These are phyloP conservation scores for Periparus ater DNA, from an alignment of 2,797 vertebrate species.

Conservation along the genomic window DNA sequence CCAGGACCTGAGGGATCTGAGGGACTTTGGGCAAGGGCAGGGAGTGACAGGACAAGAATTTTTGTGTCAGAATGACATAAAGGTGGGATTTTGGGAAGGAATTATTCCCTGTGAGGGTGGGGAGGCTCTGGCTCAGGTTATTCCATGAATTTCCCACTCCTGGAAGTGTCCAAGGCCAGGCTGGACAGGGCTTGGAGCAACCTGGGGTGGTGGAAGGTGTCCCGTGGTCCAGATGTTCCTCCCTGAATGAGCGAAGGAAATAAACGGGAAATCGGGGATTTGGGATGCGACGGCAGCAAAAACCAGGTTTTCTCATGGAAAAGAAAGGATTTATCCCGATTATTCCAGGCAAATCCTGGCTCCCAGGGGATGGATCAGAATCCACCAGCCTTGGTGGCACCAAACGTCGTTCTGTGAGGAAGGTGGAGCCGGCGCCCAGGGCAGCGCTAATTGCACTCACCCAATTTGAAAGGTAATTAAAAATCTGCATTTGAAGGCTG, in stretches of 20 bases:
- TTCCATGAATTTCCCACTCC: neutral
- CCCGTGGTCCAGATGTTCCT: neutral
- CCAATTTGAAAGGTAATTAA: neutral
- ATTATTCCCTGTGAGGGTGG: neutral
- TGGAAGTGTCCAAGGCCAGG: neutral
- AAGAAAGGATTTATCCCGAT: neutral
- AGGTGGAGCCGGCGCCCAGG: neutral
- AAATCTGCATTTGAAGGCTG: neutral
- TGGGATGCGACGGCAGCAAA: neutral
- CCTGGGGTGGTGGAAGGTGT: neutral
- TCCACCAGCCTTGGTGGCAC: neutral
- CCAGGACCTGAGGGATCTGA: neutral
- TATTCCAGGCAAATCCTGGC: neutral
- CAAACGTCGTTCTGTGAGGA: accelerated
- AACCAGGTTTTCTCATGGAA: neutral
- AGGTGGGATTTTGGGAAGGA: neutral
- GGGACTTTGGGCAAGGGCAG: neutral
- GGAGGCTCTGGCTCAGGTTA: neutral
- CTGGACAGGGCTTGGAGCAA: neutral
- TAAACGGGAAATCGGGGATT: neutral
- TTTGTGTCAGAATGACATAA: neutral
- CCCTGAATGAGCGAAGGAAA: neutral
- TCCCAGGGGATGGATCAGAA: neutral
- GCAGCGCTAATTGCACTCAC: neutral
- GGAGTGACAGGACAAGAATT: no score